Conservation (phyloP, 2,797 vertebrate genomes). For the Macropus fuliginosus region DNA sequence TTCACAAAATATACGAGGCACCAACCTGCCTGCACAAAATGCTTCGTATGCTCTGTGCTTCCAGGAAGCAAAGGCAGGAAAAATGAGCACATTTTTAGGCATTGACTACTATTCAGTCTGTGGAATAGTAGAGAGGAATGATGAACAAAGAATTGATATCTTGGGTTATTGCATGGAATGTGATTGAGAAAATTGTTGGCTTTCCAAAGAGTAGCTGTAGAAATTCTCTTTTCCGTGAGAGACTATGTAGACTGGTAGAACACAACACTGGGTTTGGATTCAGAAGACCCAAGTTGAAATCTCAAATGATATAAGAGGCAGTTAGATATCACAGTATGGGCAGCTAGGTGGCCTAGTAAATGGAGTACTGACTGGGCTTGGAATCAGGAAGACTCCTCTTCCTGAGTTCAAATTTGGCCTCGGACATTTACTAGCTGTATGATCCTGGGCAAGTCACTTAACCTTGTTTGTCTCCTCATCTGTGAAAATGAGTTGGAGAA, state of each 20-base stretch:
- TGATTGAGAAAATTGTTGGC: conserved; percentile 71
- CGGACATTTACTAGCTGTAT: neutral
- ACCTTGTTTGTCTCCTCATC: neutral
- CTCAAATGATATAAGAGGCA: neutral
- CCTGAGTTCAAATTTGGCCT: neutral
- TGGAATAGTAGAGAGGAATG: conserved; percentile 72
- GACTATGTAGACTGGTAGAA: neutral
- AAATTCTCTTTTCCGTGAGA: neutral
- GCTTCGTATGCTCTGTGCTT: conserved; percentile 72
- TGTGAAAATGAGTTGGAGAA: neutral
- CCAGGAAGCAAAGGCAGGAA: conserved; percentile 65
- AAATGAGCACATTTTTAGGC: conserved; percentile 68
- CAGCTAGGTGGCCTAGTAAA: neutral
- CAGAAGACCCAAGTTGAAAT: neutral
- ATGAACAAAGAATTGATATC: conserved; percentile 73
- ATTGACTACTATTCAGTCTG: conserved; percentile 75
- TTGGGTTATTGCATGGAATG: conserved; percentile 74
- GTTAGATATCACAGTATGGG: neutral
- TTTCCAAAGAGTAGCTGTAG: conserved; percentile 53
- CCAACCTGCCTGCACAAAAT: conserved; percentile 72
- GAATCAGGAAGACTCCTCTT: neutral
- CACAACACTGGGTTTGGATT: neutral
- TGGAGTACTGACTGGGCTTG: neutral
- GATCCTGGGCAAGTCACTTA: neutral
- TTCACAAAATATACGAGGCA: conserved; percentile 76